Evolutionary conservation across 2,888 invertebrate species (phyloP).

Genomic region (Thumatha senex): DNA sequence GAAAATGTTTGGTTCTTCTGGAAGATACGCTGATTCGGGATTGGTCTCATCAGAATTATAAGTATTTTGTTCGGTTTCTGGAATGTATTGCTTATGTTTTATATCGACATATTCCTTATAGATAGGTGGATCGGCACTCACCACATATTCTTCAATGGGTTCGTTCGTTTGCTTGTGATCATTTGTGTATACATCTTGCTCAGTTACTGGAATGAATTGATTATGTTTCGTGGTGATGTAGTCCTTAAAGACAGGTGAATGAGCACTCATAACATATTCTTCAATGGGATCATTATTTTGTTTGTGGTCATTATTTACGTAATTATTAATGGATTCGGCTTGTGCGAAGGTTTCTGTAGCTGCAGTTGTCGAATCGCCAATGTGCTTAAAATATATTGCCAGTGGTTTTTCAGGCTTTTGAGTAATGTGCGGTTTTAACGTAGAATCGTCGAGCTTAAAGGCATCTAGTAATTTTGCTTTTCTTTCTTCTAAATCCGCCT

Average conservation of each 20-base stretch:
- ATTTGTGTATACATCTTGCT: conserved; percentile 18
- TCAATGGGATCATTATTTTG: conserved; percentile 40
- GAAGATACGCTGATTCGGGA: conserved; percentile 2
- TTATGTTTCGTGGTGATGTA: conserved; percentile 17
- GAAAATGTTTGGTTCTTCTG: conserved; percentile 53
- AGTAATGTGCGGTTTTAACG: conserved; percentile 73
- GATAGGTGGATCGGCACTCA: conserved; percentile 34
- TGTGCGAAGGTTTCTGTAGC: conserved; percentile 55
- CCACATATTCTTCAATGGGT: conserved; percentile 31
- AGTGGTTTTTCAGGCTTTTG: conserved; percentile 75
- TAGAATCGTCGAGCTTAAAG: conserved; percentile 55
- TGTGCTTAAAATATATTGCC: conserved; percentile 67
- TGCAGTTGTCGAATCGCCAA: conserved; percentile 45
- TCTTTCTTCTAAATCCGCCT: conserved; percentile 67
- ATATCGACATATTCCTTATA: conserved; percentile 32
- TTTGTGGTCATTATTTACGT: conserved; percentile 53
- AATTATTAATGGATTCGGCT: conserved; percentile 62
- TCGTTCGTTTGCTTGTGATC: conserved; percentile 51
- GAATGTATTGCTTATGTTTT: conserved; percentile 4
- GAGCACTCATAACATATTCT: conserved; percentile 33
- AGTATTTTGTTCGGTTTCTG: conserved; percentile 10
- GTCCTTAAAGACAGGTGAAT: conserved; percentile 33
- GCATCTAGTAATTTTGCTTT: conserved; percentile 57
- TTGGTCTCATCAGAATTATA: background rate
- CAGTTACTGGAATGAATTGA: conserved; percentile 11